Evolutionary conservation across 2,797 vertebrate species (phyloP).

Genomic region (Acestrorhynchus altus): DNA sequence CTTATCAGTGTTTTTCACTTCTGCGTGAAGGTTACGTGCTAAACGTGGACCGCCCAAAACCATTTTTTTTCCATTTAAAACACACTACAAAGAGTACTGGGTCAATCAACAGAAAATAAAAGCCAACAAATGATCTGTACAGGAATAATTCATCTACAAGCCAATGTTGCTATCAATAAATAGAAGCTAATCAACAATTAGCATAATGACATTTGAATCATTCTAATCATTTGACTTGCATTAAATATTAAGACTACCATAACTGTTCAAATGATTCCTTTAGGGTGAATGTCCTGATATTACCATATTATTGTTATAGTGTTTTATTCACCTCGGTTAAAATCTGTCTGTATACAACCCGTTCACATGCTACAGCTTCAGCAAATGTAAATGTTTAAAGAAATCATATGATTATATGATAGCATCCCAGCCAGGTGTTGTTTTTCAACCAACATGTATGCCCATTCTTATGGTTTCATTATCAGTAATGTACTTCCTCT

Average conservation of each 20-base stretch:
- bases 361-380: background rate
- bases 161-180: too few relatives aligned
- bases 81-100: background rate
- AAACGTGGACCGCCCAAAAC: background rate
- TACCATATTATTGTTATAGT: too few relatives aligned
- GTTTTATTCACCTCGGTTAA: too few relatives aligned
- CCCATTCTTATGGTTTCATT: constrained; percentile 27
- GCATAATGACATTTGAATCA: too few relatives aligned
- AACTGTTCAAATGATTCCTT: too few relatives aligned
- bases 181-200: too few relatives aligned
- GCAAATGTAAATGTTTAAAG: constrained; percentile 3
- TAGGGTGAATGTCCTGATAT: too few relatives aligned
- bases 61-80: background rate
- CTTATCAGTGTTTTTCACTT: constrained; percentile 59
- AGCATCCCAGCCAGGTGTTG: constrained; percentile 11
- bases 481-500: background rate
- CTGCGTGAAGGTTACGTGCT: constrained; percentile 42
- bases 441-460: background rate
- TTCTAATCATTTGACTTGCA: too few relatives aligned
- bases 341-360: background rate
- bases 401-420: background rate
- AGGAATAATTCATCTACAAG: background rate
- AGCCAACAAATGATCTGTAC: too few relatives aligned
- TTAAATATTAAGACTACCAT: too few relatives aligned
- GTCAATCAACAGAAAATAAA: background rate